Percentiles rank a stretch among this genome's conserved stretches.
phyloP scores from a whole-genome alignment of 2,888 invertebrate species.

The Ariolimax columbianus region DNA sequence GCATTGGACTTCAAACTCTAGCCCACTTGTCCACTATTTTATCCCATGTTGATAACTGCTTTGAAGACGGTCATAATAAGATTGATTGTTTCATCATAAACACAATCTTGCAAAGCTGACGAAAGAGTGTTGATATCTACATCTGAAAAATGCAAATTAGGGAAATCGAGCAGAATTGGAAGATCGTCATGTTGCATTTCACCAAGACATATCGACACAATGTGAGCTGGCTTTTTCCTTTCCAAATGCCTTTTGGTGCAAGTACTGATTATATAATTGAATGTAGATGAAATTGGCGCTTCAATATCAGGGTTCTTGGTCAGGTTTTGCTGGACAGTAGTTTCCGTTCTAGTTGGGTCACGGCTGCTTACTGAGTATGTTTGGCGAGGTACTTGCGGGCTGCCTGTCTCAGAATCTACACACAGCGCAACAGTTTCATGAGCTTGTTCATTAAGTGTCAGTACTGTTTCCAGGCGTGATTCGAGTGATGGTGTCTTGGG shows the following conservation, averaged over 20 bases:
- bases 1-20: too few relatives aligned
- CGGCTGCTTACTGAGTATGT: background rate
- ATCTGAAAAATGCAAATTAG: background rate
- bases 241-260: background rate
- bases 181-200: background rate
- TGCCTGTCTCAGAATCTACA: background rate
- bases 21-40: too few relatives aligned
- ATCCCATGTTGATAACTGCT: background rate
- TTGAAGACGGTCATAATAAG: background rate
- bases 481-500: background rate
- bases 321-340: background rate
- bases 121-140: background rate
- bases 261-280: background rate
- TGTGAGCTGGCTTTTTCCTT: background rate
- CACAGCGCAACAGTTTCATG: background rate
- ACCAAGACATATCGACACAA: background rate
- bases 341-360: background rate
- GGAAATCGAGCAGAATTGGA: background rate
- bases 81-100: background rate
- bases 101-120: background rate
- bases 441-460: background rate
- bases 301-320: background rate
- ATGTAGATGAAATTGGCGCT: background rate
- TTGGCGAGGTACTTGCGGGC: background rate
- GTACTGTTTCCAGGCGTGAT: background rate